These are phyloP conservation scores for Galbula dea DNA, from an alignment of 2,113 vertebrate species.

Conservation along the genomic window DNA sequence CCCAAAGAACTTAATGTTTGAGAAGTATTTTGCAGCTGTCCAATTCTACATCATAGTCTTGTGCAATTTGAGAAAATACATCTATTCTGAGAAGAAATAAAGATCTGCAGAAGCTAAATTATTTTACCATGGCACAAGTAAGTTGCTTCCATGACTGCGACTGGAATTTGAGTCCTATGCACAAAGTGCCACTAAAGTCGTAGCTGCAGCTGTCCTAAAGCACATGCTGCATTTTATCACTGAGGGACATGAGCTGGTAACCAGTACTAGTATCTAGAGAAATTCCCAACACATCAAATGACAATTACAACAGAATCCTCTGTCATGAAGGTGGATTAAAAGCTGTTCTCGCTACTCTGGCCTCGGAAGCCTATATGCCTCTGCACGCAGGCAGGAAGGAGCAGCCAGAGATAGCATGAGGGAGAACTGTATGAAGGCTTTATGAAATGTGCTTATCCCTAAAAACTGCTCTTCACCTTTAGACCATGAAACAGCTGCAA, in stretches of 20 bases:
- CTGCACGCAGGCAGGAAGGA: neutral
- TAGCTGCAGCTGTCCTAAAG: neutral
- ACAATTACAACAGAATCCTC: neutral
- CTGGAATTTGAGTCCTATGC: neutral
- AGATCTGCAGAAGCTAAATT: neutral
- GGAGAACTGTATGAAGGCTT: neutral
- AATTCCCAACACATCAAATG: neutral
- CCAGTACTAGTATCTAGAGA: neutral
- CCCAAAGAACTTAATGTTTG: neutral
- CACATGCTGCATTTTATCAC: neutral
- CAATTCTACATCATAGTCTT: neutral
- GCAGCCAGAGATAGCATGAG: neutral
- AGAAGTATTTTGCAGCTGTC: neutral
- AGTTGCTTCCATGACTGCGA: neutral
- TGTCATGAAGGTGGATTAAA: neutral
- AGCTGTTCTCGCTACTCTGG: neutral
- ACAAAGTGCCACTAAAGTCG: neutral
- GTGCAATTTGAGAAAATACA: neutral
- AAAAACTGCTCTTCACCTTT: neutral
- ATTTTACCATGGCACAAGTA: neutral
- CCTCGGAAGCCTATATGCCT: neutral
- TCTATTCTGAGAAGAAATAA: neutral
- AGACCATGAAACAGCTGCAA: conserved; percentile 8
- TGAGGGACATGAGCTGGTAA: neutral
- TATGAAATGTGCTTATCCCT: neutral